Percentiles rank a stretch among this genome's conserved stretches.
phyloP scores from a whole-genome alignment of 2,113 vertebrate species.

The Ammodytes dubius region DNA sequence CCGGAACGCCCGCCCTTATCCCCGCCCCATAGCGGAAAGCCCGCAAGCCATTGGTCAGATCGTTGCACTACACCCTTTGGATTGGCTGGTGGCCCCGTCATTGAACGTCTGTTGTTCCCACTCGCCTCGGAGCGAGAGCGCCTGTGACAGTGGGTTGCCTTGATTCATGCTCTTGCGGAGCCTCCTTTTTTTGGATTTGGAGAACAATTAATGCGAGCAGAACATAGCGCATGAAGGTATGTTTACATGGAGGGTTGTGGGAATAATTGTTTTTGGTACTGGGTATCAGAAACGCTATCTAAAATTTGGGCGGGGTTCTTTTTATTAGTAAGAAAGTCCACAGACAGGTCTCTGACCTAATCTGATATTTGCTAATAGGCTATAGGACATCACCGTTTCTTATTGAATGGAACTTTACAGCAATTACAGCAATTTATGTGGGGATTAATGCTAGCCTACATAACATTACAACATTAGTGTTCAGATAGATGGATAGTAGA shows the following conservation, averaged over 20 bases:
- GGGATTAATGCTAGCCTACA: not conserved
- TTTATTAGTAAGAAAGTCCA: slow-evolving; percentile 19
- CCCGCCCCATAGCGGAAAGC: slow-evolving; percentile 28
- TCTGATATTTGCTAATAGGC: slow-evolving; percentile 8
- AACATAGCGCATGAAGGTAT: slow-evolving; percentile 77
- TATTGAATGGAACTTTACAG: slow-evolving; percentile 26
- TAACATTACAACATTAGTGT: not conserved
- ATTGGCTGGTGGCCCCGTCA: slow-evolving; percentile 67
- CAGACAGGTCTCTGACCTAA: slow-evolving; percentile 15
- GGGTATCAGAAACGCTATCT: not conserved
- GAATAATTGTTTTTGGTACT: too few species aligned
- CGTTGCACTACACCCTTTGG: slow-evolving; percentile 17
- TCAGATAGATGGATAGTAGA: not conserved
- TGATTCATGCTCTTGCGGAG: slow-evolving; percentile 62
- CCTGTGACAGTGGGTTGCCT: slow-evolving; percentile 63
- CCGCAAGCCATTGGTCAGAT: slow-evolving; percentile 47
- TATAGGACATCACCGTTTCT: slow-evolving; percentile 13
- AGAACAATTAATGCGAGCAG: slow-evolving; percentile 53
- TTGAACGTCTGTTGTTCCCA: slow-evolving; percentile 65
- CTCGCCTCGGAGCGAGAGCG: slow-evolving; percentile 45
- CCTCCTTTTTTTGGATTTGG: slow-evolving; percentile 49
- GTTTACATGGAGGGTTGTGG: slow-evolving; percentile 9
- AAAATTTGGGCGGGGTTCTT: not conserved
- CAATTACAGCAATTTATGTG: not conserved
- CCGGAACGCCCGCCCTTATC: slow-evolving; percentile 26